Base-by-base conservation (phyloP, 2,888 invertebrate species). In the Drosophila lutescens region DNA sequence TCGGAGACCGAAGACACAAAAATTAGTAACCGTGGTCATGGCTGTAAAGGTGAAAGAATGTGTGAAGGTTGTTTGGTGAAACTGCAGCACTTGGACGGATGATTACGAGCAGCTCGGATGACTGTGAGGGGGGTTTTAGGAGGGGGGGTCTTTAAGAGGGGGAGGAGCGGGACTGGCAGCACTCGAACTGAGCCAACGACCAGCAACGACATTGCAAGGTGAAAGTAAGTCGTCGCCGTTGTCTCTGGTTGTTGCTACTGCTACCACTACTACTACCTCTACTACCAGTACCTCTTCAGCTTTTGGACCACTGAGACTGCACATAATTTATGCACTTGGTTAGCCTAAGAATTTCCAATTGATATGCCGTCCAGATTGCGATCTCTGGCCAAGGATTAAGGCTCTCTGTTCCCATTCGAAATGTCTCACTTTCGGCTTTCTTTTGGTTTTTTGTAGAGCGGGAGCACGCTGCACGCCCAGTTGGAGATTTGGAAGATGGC, bases 401-500 rank as follows among this genome's bases (percentile, higher is more conserved):
- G 68, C 77, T 69, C 77, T 69, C 65, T 72, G 63, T 56, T 38
- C 46, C 60, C 44, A 54, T 59, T 63, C 55, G 54, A 55, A 49
- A 34, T 62, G 58, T 68, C 49, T 68, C 68, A 70, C 70, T 72
- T 74, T 63, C 67, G 67, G 57, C 75, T 74, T 57, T 70, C 61
- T 49, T 26, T 7, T 0, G 26, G 0, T 8, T 8, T 8, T 0
- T 49, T 49, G 10, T 32, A 97, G 97, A 95, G 96, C 89, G 97
- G 97, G 51, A 95, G 96, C 91, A 96, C 96, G 84, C 92, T 98
- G 76, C 95, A 96, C 92, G 97, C 97, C 30, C 97, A 97, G 90
- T 93, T 98, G 89, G 97, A 98, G 92, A 96, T 98, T 83, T 98
- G 98, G 97, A 97, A 97, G 92, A 96, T 96, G 68, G 96, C 96